A percentile compares a stretch with the other conserved stretches of the same genome.
Conservation (phyloP, 2,888 invertebrate genomes). For the Linnaemya tessellans region DNA sequence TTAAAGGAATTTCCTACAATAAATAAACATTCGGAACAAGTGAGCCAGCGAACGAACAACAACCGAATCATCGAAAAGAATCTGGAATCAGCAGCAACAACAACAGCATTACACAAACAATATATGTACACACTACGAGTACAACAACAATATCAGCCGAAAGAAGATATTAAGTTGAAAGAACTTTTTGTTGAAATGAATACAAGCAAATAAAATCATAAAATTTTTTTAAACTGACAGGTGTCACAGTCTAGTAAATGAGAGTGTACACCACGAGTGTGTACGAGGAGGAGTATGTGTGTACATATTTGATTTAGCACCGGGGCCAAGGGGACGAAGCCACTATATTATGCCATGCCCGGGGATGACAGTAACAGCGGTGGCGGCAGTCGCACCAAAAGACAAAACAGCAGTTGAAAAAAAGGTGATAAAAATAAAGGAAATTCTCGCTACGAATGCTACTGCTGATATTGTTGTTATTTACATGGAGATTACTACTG, state of each 20-base stretch:
- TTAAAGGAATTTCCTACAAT: conserved; percentile 66
- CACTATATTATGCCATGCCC: not conserved
- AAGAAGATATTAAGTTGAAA: conserved; percentile 65
- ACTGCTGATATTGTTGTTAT: conserved; percentile 28
- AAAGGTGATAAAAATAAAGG: conserved; percentile 42
- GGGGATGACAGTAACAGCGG: conserved; percentile 20
- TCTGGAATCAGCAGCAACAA: conserved; percentile 34
- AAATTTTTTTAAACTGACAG: conserved; percentile 67
- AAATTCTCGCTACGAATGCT: conserved; percentile 4
- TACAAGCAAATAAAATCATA: conserved; percentile 68
- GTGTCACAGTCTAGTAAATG: conserved; percentile 66
- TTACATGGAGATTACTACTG: not conserved
- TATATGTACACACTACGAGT: no score
- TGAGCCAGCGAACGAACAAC: conserved; percentile 23
- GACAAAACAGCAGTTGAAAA: conserved; percentile 1
- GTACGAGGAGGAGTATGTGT: not conserved
- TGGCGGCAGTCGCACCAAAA: conserved; percentile 2
- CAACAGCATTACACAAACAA: conserved; percentile 11
- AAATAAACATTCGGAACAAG: conserved; percentile 49
- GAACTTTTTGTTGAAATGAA: conserved; percentile 59
- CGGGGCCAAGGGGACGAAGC: conserved; percentile 7
- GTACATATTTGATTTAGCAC: conserved; percentile 20
- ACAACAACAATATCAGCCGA: conserved; percentile 28
- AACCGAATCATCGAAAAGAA: conserved; percentile 30
- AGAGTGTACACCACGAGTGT: not conserved